phyloP scores from a whole-genome alignment of 1,140 invertebrate genomes.

The Bombus superbus region DNA sequence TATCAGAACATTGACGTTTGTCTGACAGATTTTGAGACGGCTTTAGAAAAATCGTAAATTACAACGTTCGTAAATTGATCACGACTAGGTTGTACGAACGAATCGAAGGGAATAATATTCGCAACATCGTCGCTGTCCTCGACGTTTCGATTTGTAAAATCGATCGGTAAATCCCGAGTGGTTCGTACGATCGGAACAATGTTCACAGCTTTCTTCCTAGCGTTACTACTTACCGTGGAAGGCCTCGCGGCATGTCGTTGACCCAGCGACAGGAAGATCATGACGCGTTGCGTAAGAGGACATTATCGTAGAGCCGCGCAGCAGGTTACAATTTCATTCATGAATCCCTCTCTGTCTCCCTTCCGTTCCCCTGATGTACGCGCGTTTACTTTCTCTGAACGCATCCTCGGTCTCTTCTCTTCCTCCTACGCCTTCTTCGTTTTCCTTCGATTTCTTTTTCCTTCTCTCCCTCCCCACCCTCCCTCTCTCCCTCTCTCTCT shows the following conservation, averaged over 20 bases:
- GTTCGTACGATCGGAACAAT: not conserved
- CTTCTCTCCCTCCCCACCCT: not conserved
- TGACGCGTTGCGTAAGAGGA: conserved; percentile 72
- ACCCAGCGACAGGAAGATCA: conserved; percentile 64
- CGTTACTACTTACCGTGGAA: conserved; percentile 7
- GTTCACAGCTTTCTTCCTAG: conserved; percentile 9
- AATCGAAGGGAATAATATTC: not conserved
- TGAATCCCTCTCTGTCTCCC: conserved; percentile 67
- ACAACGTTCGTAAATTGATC: not conserved
- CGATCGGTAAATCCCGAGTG: not conserved
- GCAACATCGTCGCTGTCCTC: no score
- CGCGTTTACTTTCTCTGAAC: conserved; percentile 70
- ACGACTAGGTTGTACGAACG: not conserved
- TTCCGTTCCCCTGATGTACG: conserved; percentile 49
- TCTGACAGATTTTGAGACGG: no score
- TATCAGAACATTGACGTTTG: no score
- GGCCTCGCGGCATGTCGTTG: conserved; percentile 54
- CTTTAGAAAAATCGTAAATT: no score
- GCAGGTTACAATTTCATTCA: conserved; percentile 77
- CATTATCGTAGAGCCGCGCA: conserved; percentile 70
- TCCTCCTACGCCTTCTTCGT: conserved; percentile 34
- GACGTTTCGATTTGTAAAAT: not conserved
- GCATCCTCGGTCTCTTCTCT: conserved; percentile 29
- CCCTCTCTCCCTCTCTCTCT: not conserved
- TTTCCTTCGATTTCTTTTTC: conserved; percentile 42